Percentiles rank a stretch among this genome's conserved stretches.
These are phyloP conservation scores for Blastomussa wellsi DNA, from an alignment of 92 coral and sea anemone genomes.

Conservation along the genomic window DNA sequence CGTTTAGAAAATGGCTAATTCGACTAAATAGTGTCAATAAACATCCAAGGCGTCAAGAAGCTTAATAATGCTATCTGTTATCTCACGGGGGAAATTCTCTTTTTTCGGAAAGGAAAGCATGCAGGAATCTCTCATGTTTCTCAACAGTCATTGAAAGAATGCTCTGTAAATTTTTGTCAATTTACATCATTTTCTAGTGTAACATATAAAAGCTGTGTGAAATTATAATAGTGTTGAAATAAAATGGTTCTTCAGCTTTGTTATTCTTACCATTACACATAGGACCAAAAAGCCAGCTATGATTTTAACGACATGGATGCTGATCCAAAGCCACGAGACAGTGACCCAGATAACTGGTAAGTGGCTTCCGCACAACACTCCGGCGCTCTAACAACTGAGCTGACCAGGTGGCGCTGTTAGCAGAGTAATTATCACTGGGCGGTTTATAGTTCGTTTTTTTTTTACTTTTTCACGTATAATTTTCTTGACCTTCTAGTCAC, in stretches of 20 bases:
- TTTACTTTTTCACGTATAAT: neutral
- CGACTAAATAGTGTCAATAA: too few species aligned
- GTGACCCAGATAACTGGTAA: constrained; percentile 98
- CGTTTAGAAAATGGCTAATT: too few species aligned
- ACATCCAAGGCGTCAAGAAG: too few species aligned
- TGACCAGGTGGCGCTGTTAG: too few species aligned
- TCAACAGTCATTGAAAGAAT: too few species aligned
- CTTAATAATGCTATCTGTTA: too few species aligned
- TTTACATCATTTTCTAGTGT: neutral
- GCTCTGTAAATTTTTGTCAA: too few species aligned
- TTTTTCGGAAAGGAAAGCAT: too few species aligned
- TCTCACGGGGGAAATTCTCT: too few species aligned
- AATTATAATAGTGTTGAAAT: neutral
- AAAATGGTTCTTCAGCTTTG: neutral
- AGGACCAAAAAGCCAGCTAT: constrained; percentile 99
- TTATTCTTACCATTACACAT: neutral
- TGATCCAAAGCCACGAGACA: constrained; percentile 94
- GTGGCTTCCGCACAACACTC: too few species aligned
- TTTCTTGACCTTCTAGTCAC: constrained; percentile 60
- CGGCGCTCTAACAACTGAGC: too few species aligned
- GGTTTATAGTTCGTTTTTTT: neutral
- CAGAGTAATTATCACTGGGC: neutral
- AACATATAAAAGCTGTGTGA: neutral
- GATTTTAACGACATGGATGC: constrained; percentile 99
- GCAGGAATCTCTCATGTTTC: too few species aligned